Base-by-base conservation (phyloP, 2,113 vertebrate species). In the Phalacrocorax carbo region DNA sequence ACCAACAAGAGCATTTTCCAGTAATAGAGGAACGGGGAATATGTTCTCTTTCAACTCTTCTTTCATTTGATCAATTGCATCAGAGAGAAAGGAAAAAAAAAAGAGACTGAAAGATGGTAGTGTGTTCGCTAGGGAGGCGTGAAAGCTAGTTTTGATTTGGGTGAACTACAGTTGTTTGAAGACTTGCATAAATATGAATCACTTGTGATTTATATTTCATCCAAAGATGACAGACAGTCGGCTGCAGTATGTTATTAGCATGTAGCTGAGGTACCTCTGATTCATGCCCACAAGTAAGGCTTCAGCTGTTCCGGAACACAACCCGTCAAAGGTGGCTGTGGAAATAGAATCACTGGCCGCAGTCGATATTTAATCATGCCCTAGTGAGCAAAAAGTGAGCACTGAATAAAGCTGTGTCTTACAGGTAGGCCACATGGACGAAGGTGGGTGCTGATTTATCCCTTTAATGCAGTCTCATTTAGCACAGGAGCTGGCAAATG, bases 181-280 rank as follows among this genome's bases (percentile, higher is more conserved):
- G 77, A 76, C 54, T 65, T 87, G 17, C 49, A 72, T 79, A 82
- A 81, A 88, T 85, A 71, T 90, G 66, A 88, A 90, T 90, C 62
- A 62, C 84, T 95, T 92, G 69, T 95, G 70, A 94, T 96, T 76
- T 93, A 69, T 96, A 92, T 96, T 96, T 92, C 70, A 94, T 88
- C 52, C 65, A 64, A 62, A 82, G 76, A 19, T 2, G 10, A 60
- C 1, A 82, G 72, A 60, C 3, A 1, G 38, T 36, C 5, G 36
- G 36, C 62, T 88, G n/a, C 52, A 57, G 13, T 68, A 38, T 42
- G 73, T 61, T 94, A 75, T 76, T 84, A 11, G 2, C 40, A 6
- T 52, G 25, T 76, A 52, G 40, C 80, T 72, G 68, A 40, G 30
- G 15, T 57, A 26, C 34, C 26, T 90, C 61, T 93, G 85, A 60